phyloP scores from a whole-genome alignment of 2,888 invertebrate genomes.

The Cheilosia urbana region DNA sequence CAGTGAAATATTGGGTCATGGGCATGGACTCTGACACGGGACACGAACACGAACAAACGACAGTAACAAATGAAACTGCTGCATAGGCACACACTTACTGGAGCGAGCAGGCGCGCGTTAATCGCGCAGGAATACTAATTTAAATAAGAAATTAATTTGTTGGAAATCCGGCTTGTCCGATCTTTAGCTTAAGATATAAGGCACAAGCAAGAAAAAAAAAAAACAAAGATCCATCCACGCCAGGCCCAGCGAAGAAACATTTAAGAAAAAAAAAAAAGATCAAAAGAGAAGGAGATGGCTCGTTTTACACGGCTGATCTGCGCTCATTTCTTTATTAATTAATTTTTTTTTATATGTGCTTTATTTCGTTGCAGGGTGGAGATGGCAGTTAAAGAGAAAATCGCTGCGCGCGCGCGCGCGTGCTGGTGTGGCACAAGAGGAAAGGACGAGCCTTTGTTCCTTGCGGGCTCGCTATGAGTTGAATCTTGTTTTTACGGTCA shows the following conservation, averaged over 20 bases:
- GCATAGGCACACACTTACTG: conserved; percentile 28
- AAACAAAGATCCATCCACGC: background rate
- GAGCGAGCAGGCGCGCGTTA: conserved; percentile 58
- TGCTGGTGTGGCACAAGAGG: background rate
- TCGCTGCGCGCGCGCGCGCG: background rate
- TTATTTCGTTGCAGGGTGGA: conserved; percentile 20
- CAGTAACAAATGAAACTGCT: conserved; percentile 44
- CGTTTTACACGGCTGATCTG: conserved; percentile 61
- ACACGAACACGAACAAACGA: conserved; percentile 37
- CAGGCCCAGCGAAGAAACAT: conserved; percentile 23
- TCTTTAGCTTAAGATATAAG: conserved; percentile 43
- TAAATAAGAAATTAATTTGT: conserved; percentile 73
- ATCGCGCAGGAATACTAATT: conserved; percentile 65
- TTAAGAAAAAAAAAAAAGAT: conserved; percentile 23
- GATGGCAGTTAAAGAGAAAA: conserved; percentile 14
- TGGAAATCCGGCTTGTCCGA: conserved; percentile 48
- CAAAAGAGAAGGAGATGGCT: conserved; percentile 16
- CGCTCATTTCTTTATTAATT: conserved; percentile 71
- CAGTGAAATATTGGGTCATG: conserved; percentile 8
- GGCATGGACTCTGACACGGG: conserved; percentile 1
- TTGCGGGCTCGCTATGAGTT: conserved; percentile 31
- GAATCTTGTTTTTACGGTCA: conserved; percentile 59
- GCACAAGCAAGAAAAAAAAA: background rate
- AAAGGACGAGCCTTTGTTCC: conserved; percentile 29
- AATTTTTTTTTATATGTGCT: conserved; percentile 51